Percentiles rank a stretch among this genome's conserved stretches.
Evolutionary conservation across 2,888 invertebrate species (phyloP).

Genomic region (Drosophila vallismaia): DNA sequence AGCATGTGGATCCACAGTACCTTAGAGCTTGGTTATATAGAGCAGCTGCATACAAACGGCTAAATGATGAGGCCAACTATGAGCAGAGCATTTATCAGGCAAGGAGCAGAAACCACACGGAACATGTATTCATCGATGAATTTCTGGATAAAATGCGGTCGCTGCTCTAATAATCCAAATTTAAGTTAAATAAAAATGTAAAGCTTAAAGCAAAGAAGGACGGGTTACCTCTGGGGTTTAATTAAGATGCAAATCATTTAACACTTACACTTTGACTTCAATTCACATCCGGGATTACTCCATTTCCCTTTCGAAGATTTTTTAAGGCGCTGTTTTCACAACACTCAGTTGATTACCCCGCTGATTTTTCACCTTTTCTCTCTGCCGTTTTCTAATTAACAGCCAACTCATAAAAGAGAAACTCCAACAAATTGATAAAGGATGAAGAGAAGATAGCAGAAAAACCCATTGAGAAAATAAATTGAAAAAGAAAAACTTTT

Average conservation of each 20-base stretch:
- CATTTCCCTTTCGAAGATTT: constrained; percentile 67
- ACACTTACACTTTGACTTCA: constrained; percentile 31
- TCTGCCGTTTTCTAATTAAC: constrained; percentile 66
- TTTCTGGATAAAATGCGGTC: constrained; percentile 55
- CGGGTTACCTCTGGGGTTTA: not conserved
- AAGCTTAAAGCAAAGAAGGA: not conserved
- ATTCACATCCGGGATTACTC: constrained; percentile 38
- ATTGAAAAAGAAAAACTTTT: constrained; percentile 55
- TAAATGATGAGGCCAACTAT: constrained; percentile 51
- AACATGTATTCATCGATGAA: constrained; percentile 39
- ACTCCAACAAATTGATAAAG: constrained; percentile 34
- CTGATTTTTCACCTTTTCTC: constrained; percentile 27
- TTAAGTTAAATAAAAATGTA: not conserved
- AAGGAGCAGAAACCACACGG: constrained; percentile 12
- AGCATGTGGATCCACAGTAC: constrained; percentile 43
- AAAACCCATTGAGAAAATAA: constrained; percentile 57
- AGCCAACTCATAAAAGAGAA: constrained; percentile 48
- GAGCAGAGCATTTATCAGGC: constrained; percentile 37
- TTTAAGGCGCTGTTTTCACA: constrained; percentile 39
- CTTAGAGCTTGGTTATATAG: constrained; percentile 61
- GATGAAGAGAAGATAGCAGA: constrained; percentile 12
- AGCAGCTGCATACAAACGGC: constrained; percentile 49
- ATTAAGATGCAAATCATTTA: constrained; percentile 42
- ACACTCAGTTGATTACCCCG: constrained; percentile 72
- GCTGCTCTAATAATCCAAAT: constrained; percentile 9